A percentile compares a stretch with the other conserved stretches of the same genome.
These are phyloP conservation scores for Caenorhabditis angaria DNA, from an alignment of 2,888 invertebrate species.

Conservation along the genomic window DNA sequence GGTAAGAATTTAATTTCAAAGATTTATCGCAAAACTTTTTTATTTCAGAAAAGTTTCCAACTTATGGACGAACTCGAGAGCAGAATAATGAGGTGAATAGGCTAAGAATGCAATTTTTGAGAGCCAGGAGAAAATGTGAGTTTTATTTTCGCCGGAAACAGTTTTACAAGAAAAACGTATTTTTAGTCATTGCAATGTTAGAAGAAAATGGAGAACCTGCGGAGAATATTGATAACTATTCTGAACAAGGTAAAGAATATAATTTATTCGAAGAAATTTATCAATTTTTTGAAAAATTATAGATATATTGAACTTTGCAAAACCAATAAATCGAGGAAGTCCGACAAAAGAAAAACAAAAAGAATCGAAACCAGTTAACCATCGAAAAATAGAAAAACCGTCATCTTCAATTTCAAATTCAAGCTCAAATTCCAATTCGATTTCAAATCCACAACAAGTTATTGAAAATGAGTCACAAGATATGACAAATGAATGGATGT, in stretches of 20 bases:
- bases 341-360: background rate
- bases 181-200: background rate
- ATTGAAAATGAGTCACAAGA: background rate
- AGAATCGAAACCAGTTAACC: background rate
- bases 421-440: background rate
- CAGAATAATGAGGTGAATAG: background rate
- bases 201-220: background rate
- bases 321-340: background rate
- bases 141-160: background rate
- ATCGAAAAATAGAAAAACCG: background rate
- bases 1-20: no score
- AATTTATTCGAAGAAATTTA: no score
- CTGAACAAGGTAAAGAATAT: no score
- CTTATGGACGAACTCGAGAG: background rate
- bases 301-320: background rate
- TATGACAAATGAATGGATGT: background rate
- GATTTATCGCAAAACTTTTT: no score
- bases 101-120: background rate
- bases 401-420: background rate
- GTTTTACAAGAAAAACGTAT: background rate
- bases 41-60: background rate
- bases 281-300: no score
- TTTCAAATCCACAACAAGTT: background rate
- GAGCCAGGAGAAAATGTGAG: background rate
- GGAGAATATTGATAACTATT: background rate